Evolutionary conservation across 2,113 vertebrate genomes (phyloP).

Genomic region (Varanus salvator): DNA sequence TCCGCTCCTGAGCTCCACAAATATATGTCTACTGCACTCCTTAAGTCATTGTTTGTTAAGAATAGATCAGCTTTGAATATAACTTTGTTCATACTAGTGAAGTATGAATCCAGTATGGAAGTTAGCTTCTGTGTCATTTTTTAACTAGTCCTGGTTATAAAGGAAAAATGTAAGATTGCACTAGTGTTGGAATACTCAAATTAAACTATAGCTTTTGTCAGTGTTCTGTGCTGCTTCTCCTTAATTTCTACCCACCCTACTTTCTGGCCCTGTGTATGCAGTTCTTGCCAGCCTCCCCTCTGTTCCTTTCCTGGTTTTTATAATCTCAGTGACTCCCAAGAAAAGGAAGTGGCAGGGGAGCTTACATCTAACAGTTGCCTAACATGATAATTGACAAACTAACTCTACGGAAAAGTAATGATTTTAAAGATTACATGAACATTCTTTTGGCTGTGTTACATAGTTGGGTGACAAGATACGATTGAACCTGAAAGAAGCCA

Average conservation of each 20-base stretch:
- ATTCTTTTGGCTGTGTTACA: neutral
- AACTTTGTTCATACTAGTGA: neutral
- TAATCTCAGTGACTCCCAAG: neutral
- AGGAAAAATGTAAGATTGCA: neutral
- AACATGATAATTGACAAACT: neutral
- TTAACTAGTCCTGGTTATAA: neutral
- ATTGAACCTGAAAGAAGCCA: neutral
- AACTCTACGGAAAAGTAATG: neutral
- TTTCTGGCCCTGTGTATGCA: neutral
- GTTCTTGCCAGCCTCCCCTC: neutral
- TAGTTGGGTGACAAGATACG: too few relatives aligned
- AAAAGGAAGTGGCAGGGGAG: neutral
- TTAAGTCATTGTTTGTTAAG: neutral
- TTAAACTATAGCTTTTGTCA: neutral
- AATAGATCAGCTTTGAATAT: neutral
- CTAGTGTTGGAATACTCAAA: neutral
- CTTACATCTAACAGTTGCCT: neutral
- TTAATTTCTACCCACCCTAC: too few relatives aligned
- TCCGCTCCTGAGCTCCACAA: neutral
- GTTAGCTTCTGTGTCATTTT: neutral
- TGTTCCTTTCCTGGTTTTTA: neutral
- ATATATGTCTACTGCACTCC: neutral
- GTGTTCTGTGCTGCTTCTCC: neutral
- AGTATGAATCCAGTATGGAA: neutral
- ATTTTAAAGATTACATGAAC: neutral